These are phyloP conservation scores for Archips xylosteana DNA, from an alignment of 2,888 invertebrate genomes.

Conservation along the genomic window DNA sequence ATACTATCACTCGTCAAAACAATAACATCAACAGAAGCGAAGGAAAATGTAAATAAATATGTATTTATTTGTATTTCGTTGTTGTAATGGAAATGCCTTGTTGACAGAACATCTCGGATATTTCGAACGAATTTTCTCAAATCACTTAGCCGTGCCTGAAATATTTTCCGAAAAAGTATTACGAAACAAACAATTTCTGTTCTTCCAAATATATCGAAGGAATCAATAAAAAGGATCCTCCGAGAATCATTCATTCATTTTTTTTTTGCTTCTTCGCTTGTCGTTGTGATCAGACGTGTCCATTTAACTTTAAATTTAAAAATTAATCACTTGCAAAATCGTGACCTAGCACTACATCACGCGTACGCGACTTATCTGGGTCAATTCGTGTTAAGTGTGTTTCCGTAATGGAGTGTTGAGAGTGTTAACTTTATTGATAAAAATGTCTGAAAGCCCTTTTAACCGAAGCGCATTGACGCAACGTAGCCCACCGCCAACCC, in stretches of 20 bases:
- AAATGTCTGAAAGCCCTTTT: no score
- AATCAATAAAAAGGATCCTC: conserved; percentile 18
- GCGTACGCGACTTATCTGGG: no score
- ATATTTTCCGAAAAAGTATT: conserved; percentile 15
- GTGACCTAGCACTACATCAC: no score
- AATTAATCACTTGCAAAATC: no score
- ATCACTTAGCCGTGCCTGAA: background rate
- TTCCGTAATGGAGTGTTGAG: no score
- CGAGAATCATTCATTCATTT: conserved; percentile 27
- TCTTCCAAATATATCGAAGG: conserved; percentile 13
- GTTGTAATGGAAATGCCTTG: conserved; percentile 1
- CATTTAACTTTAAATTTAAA: no score
- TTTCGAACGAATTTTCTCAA: background rate
- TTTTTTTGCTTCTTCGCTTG: no score
- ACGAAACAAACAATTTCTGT: conserved; percentile 15
- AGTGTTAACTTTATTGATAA: no score
- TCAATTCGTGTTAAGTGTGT: no score
- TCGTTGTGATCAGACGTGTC: no score
- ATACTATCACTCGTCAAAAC: background rate
- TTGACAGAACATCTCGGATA: conserved; percentile 22
- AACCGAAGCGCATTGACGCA: no score
- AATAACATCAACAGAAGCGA: background rate
- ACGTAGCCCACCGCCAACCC: no score
- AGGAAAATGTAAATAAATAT: background rate
- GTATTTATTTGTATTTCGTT: background rate